Evolutionary conservation across 2,888 invertebrate genomes (phyloP), one percentile per base, ranked within the genome.

Genomic region (Thumatha senex): DNA sequence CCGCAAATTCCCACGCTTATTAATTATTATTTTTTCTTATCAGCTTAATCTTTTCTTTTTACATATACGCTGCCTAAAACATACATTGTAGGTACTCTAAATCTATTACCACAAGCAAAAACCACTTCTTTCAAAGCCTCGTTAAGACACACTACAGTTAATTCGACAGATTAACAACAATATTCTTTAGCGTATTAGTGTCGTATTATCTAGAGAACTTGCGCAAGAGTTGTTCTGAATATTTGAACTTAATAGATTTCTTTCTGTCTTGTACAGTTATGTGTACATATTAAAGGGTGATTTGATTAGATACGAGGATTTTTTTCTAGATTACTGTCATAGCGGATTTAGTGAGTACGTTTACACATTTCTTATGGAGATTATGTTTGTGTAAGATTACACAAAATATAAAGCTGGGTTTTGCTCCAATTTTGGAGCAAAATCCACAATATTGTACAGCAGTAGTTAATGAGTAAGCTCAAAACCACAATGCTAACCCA

Each of bases 151-250:
- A 64, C 52, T 61, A 74, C 67, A 63, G 71, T 72, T 65, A 70
- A 63, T 67, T 61, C 61, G 51, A 50, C 40, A 57, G 74, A 78
- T 79, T 77, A 75, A 76, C 73, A 64, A 76, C 18, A 24, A 74
- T 75, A 76, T 78, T 75, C 72, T 73, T 64, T 67, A 69, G 58
- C 69, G 72, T 61, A 78, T 79, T 79, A 77, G 65, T 72, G 77
- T 79, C 79, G 68, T 58, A 67, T 70, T 75, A 74, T 76, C 72
- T 67, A 56, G 50, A 57, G 58, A 73, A 75, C 73, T 76, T 73
- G 73, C 69, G 67, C 65, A 73, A 72, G 56, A 46, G 63, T 58
- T 59, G 43, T 45, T 58, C 7, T 33, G 11, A 13, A 18, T 40
- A 38, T 36, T 40, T 31, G 47, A 36, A 36, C 39, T 34, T 24